Evolutionary conservation across 2,888 invertebrate genomes (phyloP), one percentile per base, ranked within the genome.

Genomic region (Eumacrocentrus americanus): DNA sequence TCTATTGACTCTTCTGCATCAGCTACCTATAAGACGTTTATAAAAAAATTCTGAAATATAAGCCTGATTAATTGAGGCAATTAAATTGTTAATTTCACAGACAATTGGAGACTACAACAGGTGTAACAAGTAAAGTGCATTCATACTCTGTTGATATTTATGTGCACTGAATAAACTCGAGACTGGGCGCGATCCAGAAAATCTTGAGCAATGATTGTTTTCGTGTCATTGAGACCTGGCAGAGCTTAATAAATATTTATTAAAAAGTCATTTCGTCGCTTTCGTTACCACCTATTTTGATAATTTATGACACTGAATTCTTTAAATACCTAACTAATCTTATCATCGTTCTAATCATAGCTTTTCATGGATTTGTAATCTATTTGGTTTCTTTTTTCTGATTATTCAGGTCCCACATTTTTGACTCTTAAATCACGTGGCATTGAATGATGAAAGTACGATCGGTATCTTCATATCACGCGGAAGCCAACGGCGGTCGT

Each of bases 181-280:
- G 20, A 22, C 38, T 52, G 38, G 51, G 9, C 22, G 12, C 7
- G 22, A 14, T 38, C 51, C 51, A 52, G 35, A 38, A 14, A 37
- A 38, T 37, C 51, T 52, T 52, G 38, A 20, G 51, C 35, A 52
- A 52, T 20, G 12, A 38, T 52, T 37, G 20, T 46, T 25, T 46
- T 46, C 46, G 22, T 52, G 51, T 38, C 51, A 52, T 52, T 52
- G 35, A 23, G 37, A 52, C 37, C 50, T 50, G 50, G 50, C 50
- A 50, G 42, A n/a, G 42, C 42, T 18, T 42, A 42, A 20, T 42
- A 20, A 42, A n/a, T n/a, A n/a, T n/a, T n/a, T n/a, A n/a, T n/a
- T n/a, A n/a, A n/a, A n/a, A n/a, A n/a, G n/a, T n/a, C n/a, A n/a
- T n/a, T n/a, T n/a, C n/a, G n/a, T n/a, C n/a, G n/a, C n/a, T n/a